A percentile compares a stretch with the other conserved stretches of the same genome.
phyloP scores from a whole-genome alignment of 1,140 invertebrate genomes.

The Notospermus geniculatus region DNA sequence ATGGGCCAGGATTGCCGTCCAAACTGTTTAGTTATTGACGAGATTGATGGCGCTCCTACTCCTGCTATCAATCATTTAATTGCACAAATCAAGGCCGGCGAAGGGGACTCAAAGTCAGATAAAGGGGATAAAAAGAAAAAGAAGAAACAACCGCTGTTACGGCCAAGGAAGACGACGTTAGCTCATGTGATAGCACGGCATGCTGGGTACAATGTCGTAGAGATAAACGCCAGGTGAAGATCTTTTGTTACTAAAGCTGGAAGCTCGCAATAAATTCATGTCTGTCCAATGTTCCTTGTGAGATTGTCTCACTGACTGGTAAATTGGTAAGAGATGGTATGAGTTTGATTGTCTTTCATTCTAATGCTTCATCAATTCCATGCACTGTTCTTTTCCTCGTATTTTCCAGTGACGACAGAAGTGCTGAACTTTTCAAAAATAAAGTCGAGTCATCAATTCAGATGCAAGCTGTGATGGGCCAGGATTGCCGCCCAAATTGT shows the following conservation, averaged over 20 bases:
- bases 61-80: constrained; percentile 84
- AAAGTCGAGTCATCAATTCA: constrained; percentile 84
- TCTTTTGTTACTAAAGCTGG: too few species aligned
- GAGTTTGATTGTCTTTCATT: too few species aligned
- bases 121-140: constrained; percentile 60
- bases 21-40: constrained; percentile 94
- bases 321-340: too few species aligned
- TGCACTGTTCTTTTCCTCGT: background rate
- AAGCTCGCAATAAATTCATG: too few species aligned
- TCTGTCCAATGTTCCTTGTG: too few species aligned
- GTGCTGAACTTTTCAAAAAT: constrained; percentile 74
- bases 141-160: constrained; percentile 59
- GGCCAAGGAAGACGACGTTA: constrained; percentile 94
- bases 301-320: too few species aligned
- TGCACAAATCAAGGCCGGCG: constrained; percentile 66
- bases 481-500: constrained; percentile 84
- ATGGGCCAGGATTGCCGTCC: constrained; percentile 76
- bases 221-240: constrained; percentile 61
- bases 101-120: constrained; percentile 25
- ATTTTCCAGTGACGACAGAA: constrained; percentile 79
- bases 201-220: constrained; percentile 66
- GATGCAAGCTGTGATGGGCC: constrained; percentile 81
- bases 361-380: too few species aligned
- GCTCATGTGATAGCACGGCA: constrained; percentile 87
- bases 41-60: constrained; percentile 91